Evolutionary conservation across 2,888 invertebrate species (phyloP), one percentile per base, ranked within the genome.

Genomic region (Ectemnius continuus): DNA sequence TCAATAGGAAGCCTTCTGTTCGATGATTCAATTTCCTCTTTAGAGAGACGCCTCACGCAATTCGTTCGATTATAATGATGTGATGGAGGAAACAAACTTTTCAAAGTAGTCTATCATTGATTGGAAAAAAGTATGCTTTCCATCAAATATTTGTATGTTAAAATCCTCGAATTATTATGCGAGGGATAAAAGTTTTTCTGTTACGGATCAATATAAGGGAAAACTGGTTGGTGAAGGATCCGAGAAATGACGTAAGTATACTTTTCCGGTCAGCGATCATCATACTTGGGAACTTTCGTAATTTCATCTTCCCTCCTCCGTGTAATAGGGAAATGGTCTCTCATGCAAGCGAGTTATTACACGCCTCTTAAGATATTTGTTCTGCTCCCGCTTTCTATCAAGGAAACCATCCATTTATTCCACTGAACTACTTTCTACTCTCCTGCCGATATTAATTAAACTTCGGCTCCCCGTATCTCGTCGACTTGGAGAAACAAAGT

Each of bases 201-300:
- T 52, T 14, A 52, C 5, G 14, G 16, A 16, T 52, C 52, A 52
- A 52, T 52, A 52, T 52, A 52, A 6, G 18, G 62, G 61, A 67
- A 66, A 20, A 52, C 16, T 11, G 57, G 28, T 16, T 60, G 62
- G 64, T 58, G 67, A 64, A 36, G 14, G 63, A 56, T 36, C 62
- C 62, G 61, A 64, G 26, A 45, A 36, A 52, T 46, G 14, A 5
- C 52, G 59, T 20, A 61, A 6, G 36, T 47, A 62, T 78, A 73
- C 68, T 76, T 81, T 83, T 81, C 76, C 76, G 75, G 68, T 78
- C 81, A 67, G n/a, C 70, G 73, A 81, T 81, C 83, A 70, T 72
- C 70, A 63, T 71, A 75, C 75, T 69, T 72, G 66, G 70, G 68
- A 73, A 79, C 73, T 79, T 83, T 78, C 75, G 81, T 74, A 79